Percentiles rank a stretch among this genome's conserved stretches.
Evolutionary conservation across 2,113 vertebrate species (phyloP).

Genomic region (Orientallactaga bullata): DNA sequence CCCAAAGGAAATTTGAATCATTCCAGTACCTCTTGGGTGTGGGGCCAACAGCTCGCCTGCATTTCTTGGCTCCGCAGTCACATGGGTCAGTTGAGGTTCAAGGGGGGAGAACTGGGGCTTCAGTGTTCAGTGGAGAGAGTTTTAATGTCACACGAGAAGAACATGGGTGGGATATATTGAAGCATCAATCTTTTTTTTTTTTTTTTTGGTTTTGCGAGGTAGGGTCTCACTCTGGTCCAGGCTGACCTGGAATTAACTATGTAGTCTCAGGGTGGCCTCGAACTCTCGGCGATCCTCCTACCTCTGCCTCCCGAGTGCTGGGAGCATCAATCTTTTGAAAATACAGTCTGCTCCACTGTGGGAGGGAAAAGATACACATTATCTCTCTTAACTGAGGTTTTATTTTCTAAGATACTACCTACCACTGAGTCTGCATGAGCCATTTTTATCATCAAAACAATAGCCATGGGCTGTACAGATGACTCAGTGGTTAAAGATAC

Average conservation of each 20-base stretch:
- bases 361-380: neutral
- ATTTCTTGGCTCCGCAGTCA: neutral
- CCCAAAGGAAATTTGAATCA: no score
- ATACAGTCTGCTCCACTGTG: neutral
- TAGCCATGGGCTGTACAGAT: no score
- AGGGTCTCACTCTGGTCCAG: no score
- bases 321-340: conserved; percentile 43
- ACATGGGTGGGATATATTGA: neutral
- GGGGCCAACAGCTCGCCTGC: no score
- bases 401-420: conserved; percentile 7
- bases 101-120: neutral
- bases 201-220: no score
- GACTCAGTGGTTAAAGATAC: no score
- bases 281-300: no score
- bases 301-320: no score
- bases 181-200: conserved; percentile 40
- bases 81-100: neutral
- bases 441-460: conserved; percentile 45
- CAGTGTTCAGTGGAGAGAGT: neutral
- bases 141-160: neutral
- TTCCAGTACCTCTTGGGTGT: no score
- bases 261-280: no score
- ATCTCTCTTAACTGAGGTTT: neutral
- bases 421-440: neutral
- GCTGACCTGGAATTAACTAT: no score